A percentile compares a stretch with the other conserved stretches of the same genome.
These are phyloP conservation scores for Stomatorhinus ivindoensis DNA, from an alignment of 2,113 vertebrate species.

Conservation along the genomic window DNA sequence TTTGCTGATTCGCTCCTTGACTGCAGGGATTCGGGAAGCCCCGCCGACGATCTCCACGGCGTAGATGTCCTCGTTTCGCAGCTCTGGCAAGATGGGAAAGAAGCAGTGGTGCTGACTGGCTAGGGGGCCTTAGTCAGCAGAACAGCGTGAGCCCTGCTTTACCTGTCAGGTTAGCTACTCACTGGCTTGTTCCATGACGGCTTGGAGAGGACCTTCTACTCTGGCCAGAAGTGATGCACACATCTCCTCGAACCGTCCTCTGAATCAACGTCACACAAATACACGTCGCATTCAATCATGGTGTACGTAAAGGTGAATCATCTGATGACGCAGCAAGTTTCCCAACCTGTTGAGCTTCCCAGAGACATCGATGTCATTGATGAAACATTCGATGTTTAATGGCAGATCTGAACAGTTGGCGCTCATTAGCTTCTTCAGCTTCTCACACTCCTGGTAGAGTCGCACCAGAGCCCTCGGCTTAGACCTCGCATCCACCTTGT, in stretches of 20 bases:
- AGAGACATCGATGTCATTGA: conserved; percentile 93
- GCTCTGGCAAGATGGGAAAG: conserved; percentile 48
- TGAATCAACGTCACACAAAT: conserved; percentile 40
- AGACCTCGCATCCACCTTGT: conserved; percentile 86
- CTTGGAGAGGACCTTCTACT: conserved; percentile 82
- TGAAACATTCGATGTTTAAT: conserved; percentile 94
- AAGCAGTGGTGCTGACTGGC: background rate
- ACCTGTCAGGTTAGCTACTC: conserved; percentile 48
- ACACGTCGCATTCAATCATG: conserved; percentile 4
- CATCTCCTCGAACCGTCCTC: conserved; percentile 87
- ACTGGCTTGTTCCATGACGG: conserved; percentile 86
- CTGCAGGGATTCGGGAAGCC: conserved; percentile 86
- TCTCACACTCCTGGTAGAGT: conserved; percentile 49
- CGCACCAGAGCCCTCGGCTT: conserved; percentile 85
- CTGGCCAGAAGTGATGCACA: conserved; percentile 71
- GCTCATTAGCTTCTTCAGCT: conserved; percentile 91
- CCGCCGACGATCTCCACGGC: conserved; percentile 95
- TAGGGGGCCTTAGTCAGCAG: background rate
- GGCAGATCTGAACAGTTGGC: conserved; percentile 92
- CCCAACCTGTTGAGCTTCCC: conserved; percentile 79
- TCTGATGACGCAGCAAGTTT: background rate
- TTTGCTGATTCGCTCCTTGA: conserved; percentile 90
- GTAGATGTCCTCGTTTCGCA: conserved; percentile 90
- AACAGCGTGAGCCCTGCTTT: background rate
- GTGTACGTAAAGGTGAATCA: background rate